Conservation (phyloP, 1,140 invertebrate genomes). For the Cyphomyrmex costatus region DNA sequence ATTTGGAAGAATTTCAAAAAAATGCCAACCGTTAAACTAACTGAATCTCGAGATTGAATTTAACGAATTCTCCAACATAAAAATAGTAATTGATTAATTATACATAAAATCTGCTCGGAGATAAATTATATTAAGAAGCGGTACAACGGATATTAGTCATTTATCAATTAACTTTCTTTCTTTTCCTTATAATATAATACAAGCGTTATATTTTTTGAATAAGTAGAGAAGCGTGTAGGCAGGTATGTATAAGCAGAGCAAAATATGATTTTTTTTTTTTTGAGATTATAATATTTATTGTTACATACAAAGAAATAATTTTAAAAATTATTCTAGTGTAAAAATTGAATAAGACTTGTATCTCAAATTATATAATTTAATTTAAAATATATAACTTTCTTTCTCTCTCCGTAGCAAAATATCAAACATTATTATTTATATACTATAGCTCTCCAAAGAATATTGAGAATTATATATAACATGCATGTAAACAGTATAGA, state of each 20-base stretch:
- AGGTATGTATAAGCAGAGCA: not conserved
- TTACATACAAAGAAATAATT: too few relatives aligned
- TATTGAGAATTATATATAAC: too few relatives aligned
- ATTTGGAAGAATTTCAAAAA: conserved; percentile 9
- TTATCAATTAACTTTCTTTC: not conserved
- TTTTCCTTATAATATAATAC: not conserved
- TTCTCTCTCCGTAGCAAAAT: too few relatives aligned
- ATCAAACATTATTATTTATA: too few relatives aligned
- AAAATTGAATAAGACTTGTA: too few relatives aligned
- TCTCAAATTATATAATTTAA: too few relatives aligned
- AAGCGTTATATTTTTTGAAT: not conserved
- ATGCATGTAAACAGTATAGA: not conserved
- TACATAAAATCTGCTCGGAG: not conserved
- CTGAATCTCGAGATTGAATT: not conserved
- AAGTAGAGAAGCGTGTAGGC: not conserved
- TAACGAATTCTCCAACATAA: not conserved
- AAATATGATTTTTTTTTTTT: not conserved
- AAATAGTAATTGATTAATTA: not conserved
- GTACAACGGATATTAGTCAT: not conserved
- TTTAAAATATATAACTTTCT: too few relatives aligned
- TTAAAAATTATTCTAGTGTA: too few relatives aligned
- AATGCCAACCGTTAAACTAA: not conserved
- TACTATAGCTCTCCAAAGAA: too few relatives aligned
- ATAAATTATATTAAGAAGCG: conserved; percentile 1
- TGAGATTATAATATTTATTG: not conserved